Evolutionary conservation across 35 echinoderm and acorn worm species (phyloP).

Genomic region (Apostichopus parvimensis): DNA sequence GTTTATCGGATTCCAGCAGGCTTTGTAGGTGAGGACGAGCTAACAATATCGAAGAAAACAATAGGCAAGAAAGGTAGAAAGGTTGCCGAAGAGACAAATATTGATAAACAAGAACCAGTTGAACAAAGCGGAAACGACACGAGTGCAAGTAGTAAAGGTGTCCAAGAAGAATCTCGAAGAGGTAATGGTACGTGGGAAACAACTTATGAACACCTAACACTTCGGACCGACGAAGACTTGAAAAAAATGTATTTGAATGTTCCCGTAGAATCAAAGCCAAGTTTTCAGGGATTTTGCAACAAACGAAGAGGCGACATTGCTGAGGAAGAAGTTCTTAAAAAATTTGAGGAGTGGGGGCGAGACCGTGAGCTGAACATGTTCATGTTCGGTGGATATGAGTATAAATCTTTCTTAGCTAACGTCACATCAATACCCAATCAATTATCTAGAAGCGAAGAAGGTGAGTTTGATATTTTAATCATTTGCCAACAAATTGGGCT

Average conservation of each 20-base stretch:
- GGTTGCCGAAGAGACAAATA: neutral
- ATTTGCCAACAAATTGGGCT: conserved; percentile 29
- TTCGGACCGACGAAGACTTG: neutral
- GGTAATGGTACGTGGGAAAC: neutral
- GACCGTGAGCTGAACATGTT: conserved; percentile 10
- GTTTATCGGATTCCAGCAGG: conserved; percentile 16
- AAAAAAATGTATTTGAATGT: neutral
- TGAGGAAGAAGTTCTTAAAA: conserved; percentile 10
- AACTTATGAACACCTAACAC: neutral
- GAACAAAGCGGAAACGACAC: neutral
- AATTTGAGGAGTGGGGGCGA: conserved; percentile 14
- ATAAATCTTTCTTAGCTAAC: neutral
- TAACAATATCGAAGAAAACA: neutral
- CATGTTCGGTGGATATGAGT: conserved; percentile 33
- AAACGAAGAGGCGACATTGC: neutral
- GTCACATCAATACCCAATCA: neutral
- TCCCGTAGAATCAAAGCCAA: neutral
- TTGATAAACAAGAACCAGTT: neutral
- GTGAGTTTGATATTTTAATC: conserved; percentile 28
- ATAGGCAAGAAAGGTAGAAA: neutral
- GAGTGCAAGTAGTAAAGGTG: neutral
- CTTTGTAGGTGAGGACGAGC: neutral
- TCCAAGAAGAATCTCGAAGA: neutral
- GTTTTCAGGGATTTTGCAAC: neutral
- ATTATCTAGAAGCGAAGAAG: neutral